phyloP scores from a whole-genome alignment of 2,797 vertebrate species.

The Etheostoma nigrum region DNA sequence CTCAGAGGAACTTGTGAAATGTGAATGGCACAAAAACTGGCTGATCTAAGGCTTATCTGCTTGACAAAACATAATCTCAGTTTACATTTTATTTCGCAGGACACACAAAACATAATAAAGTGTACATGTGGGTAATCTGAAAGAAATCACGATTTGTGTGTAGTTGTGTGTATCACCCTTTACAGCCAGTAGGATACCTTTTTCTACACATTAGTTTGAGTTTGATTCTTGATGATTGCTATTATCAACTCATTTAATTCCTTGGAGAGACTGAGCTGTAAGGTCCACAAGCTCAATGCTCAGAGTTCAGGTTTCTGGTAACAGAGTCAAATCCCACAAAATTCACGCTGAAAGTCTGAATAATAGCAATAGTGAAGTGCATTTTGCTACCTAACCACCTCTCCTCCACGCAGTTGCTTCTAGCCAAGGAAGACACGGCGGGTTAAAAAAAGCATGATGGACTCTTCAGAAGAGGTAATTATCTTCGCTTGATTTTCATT shows the following conservation, averaged over 20 bases:
- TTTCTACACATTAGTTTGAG: background rate
- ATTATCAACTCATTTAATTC: background rate
- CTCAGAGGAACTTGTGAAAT: conserved; percentile 31
- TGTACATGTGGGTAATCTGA: background rate
- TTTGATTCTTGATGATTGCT: background rate
- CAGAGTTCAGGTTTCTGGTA: conserved; percentile 4
- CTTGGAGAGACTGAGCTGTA: background rate
- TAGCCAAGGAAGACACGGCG: too few relatives aligned
- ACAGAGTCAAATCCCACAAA: background rate
- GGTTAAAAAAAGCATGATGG: too few relatives aligned
- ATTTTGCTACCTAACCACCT: too few relatives aligned
- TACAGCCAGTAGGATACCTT: background rate
- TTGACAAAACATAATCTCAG: background rate
- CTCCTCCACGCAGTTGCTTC: too few relatives aligned
- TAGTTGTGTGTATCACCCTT: background rate
- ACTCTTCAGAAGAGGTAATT: too few relatives aligned
- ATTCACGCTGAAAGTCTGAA: background rate
- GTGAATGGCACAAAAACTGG: conserved; percentile 11
- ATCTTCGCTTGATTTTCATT: too few relatives aligned
- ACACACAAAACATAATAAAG: background rate
- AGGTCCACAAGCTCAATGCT: background rate
- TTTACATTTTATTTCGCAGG: background rate
- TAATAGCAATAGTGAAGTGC: background rate
- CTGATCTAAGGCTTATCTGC: conserved; percentile 9
- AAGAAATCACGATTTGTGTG: too few relatives aligned